Evolutionary conservation across 2,888 invertebrate species (phyloP).

Genomic region (Anticlea derivata): DNA sequence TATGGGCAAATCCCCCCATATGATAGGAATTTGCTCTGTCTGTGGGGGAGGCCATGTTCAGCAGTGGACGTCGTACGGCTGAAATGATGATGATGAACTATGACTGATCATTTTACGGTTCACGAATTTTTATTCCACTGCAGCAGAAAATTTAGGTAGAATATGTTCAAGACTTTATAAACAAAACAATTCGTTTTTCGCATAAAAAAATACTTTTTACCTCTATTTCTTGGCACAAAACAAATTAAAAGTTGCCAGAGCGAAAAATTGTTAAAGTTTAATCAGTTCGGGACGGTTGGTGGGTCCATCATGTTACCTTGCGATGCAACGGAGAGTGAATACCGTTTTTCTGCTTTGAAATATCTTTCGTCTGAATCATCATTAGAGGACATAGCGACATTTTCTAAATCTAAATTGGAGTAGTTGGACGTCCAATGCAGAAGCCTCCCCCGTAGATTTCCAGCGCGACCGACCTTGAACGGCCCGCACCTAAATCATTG

Average conservation of each 20-base stretch:
- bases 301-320: slow-evolving; percentile 4
- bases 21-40: too few relatives aligned
- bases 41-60: too few relatives aligned
- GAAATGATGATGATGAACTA: too few relatives aligned
- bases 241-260: slow-evolving; percentile 28
- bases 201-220: not conserved
- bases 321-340: slow-evolving; percentile 6
- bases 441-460: too few relatives aligned
- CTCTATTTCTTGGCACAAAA: slow-evolving; percentile 6
- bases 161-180: not conserved
- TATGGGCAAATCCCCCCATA: too few relatives aligned
- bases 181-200: not conserved
- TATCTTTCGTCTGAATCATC: not conserved
- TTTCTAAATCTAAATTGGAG: too few relatives aligned
- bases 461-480: too few relatives aligned
- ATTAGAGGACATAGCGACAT: too few relatives aligned
- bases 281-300: slow-evolving; percentile 20
- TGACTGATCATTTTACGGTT: too few relatives aligned
- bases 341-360: slow-evolving; percentile 1
- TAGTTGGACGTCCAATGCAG: too few relatives aligned
- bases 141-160: not conserved
- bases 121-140: not conserved
- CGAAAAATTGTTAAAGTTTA: slow-evolving; percentile 28
- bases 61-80: too few relatives aligned
- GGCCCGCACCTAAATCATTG: too few relatives aligned